Base-by-base conservation (phyloP, 2,888 invertebrate genomes). In the Tribolium freemani region DNA sequence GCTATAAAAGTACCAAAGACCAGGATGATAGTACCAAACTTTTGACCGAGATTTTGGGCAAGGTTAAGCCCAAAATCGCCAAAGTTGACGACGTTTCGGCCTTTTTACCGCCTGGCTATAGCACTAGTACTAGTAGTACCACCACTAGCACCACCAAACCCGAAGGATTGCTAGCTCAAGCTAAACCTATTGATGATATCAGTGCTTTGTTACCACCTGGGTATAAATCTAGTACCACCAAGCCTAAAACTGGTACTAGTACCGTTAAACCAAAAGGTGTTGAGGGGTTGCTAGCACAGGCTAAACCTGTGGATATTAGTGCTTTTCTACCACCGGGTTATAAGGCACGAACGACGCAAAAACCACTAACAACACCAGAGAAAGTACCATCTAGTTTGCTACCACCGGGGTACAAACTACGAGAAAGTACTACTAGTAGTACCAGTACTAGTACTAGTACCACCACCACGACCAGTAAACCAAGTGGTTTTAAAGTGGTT, bases 181-280 rank as follows among this genome's bases (percentile, higher is more conserved):
- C 83, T n/a, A 82, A 83, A 80, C 82, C 76, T 64, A 81, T 76
- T 50, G 90, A 90, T 76, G 90, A 91, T 76, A 79, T 91, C 0
- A 89, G 87, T 78, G 89, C 91, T 76, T 88, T 93, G 56, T 85
- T 93, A 73, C 93, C 93, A n/a, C 89, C 91, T 5, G 92, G 91
- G 2, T 94, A 89, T 79, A 93, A 92, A 77, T 16, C 16, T 16
- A 16, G 16, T 16, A 16, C 16, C 16, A 2, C 66, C 50, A 76
- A 46, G 58, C 67, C 75, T 9, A n/a, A n/a, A n/a, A n/a, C n/a
- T n/a, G n/a, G n/a, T n/a, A n/a, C n/a, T n/a, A n/a, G n/a, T n/a
- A n/a, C n/a, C n/a, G 64, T 53, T 8, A 21, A 76, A 54, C 31
- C 46, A 5, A 61, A 63, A 64, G 48, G 11, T 1, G 60, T 46